Percentiles rank a stretch among this genome's conserved stretches.
Evolutionary conservation across 2,888 invertebrate genomes (phyloP).

Genomic region (Schizotus pectinicornis): DNA sequence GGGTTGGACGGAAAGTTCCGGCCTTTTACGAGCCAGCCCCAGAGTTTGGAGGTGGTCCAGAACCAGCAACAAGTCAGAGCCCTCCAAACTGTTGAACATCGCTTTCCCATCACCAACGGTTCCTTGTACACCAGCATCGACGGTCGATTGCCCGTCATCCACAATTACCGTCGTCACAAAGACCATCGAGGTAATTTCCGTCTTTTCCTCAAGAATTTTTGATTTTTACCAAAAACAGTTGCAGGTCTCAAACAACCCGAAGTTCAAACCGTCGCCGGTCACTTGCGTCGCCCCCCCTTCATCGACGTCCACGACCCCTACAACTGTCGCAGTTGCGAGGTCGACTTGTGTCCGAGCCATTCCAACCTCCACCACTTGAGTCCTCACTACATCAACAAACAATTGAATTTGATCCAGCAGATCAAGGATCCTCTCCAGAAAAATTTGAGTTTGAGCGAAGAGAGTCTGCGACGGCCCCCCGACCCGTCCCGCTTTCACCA

Average conservation of each 20-base stretch:
- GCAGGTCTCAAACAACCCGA: constrained; percentile 36
- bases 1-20: constrained; percentile 68
- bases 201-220: constrained; percentile 24
- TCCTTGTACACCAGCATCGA: constrained; percentile 62
- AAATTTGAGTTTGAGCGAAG: constrained; percentile 44
- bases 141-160: constrained; percentile 62
- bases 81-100: constrained; percentile 60
- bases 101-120: constrained; percentile 67
- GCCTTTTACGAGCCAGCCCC: constrained; percentile 59
- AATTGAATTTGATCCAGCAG: constrained; percentile 43
- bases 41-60: constrained; percentile 51
- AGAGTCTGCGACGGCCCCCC: constrained; percentile 39
- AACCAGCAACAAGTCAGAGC: constrained; percentile 52
- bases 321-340: constrained; percentile 44
- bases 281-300: constrained; percentile 42
- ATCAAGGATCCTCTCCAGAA: constrained; percentile 27
- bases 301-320: constrained; percentile 30
- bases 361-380: constrained; percentile 49
- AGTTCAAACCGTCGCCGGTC: constrained; percentile 48
- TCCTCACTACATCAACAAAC: constrained; percentile 46
- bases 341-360: constrained; percentile 47
- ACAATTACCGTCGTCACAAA: constrained; percentile 58
- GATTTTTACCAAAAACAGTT: constrained; percentile 18
- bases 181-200: constrained; percentile 44
- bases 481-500: constrained; percentile 31